Conservation (phyloP, 1,140 invertebrate genomes). For the Drosophila nebulosa region DNA sequence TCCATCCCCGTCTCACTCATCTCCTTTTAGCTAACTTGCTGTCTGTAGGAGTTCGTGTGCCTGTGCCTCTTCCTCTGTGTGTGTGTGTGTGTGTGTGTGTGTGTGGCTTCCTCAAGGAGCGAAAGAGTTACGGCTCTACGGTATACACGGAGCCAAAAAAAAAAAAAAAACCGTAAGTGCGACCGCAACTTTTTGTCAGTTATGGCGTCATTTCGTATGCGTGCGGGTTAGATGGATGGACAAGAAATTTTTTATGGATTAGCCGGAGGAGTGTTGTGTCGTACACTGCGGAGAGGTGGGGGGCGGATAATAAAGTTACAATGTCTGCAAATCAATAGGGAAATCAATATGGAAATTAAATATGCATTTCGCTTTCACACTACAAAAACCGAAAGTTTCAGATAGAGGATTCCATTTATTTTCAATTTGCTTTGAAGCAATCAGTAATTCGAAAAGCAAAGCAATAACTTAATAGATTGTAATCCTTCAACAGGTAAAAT, state of each 20-base stretch:
- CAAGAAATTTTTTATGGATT: slow-evolving; percentile 10
- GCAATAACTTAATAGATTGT: too few relatives aligned
- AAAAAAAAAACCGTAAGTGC: slow-evolving; percentile 37
- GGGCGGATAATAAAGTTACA: slow-evolving; percentile 4
- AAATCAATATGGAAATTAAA: slow-evolving; percentile 12
- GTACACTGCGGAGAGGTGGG: not conserved
- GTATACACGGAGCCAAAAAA: slow-evolving; percentile 39
- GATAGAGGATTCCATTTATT: too few relatives aligned
- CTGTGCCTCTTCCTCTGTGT: slow-evolving; percentile 11
- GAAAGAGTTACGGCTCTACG: slow-evolving; percentile 41
- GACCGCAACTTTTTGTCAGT: slow-evolving; percentile 30
- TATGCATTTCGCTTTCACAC: not conserved
- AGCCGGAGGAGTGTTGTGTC: not conserved
- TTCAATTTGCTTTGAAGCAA: too few relatives aligned
- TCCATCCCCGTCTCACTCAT: not conserved
- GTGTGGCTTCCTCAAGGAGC: slow-evolving; percentile 50
- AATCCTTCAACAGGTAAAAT: too few relatives aligned
- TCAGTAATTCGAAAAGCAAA: too few relatives aligned
- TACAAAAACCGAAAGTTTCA: not conserved
- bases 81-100: slow-evolving; percentile 27
- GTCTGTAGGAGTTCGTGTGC: not conserved
- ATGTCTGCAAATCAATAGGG: slow-evolving; percentile 11
- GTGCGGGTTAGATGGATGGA: slow-evolving; percentile 9
- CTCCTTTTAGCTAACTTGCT: too few relatives aligned
- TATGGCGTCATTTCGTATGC: slow-evolving; percentile 28